Conservation (phyloP, 1,140 invertebrate genomes). For the Drosophila pandora region DNA sequence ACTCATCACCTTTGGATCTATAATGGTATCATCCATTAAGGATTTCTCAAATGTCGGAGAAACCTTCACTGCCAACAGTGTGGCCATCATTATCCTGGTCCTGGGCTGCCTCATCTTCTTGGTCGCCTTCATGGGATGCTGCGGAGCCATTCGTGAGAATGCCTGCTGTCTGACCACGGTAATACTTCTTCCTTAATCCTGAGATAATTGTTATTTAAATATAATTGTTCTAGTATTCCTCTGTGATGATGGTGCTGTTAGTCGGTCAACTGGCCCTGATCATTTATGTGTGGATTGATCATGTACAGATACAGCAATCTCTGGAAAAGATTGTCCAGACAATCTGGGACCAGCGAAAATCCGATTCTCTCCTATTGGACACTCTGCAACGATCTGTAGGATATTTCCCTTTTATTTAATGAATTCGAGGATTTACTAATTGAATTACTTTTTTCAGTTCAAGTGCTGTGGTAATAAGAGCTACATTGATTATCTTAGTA, state of each 20-base stretch:
- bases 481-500: conserved; percentile 83
- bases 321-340: conserved; percentile 84
- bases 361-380: conserved; percentile 49
- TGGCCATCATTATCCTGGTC: conserved; percentile 88
- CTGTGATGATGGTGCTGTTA: conserved; percentile 87
- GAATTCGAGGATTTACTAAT: not conserved
- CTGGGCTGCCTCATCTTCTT: conserved; percentile 90
- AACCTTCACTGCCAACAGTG: conserved; percentile 84
- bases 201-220: not conserved
- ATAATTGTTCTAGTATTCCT: conserved; percentile 85
- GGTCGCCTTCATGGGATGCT: conserved; percentile 93
- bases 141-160: conserved; percentile 92
- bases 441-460: conserved; percentile 84
- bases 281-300: conserved; percentile 85
- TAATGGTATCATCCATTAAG: conserved; percentile 85
- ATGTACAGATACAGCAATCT: conserved; percentile 83
- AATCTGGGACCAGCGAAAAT: conserved; percentile 62
- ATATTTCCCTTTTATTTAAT: not conserved
- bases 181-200: conserved; percentile 50
- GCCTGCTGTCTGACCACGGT: conserved; percentile 92
- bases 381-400: conserved; percentile 68
- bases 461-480: conserved; percentile 87
- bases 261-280: conserved; percentile 87
- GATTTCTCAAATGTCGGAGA: conserved; percentile 84
- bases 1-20: conserved; percentile 86